Evolutionary conservation across 2,113 vertebrate genomes (phyloP), one percentile per base, ranked within the genome.

Genomic region (Gymnorhina tibicen): DNA sequence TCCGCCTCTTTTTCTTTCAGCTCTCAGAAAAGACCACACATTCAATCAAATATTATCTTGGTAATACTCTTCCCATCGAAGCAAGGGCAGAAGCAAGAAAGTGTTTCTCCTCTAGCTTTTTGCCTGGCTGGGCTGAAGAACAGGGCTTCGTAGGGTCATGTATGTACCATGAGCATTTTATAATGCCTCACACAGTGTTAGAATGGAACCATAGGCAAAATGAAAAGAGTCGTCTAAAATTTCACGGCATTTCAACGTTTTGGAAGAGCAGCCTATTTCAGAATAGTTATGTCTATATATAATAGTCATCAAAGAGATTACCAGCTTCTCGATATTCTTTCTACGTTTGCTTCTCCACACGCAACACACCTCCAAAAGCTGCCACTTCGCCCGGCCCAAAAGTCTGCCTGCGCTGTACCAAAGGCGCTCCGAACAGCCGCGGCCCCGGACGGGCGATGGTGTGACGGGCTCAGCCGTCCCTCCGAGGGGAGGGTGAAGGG

Each of bases 381-480:
- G 27, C 28, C 37, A 0, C 55, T 27, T 0, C 0, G 12, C 58
- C 27, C 6, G 6, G 58, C 20, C 66, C 39, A 7, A 15, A 26
- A n/a, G n/a, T n/a, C n/a, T n/a, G n/a, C n/a, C 17, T 0, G 3
- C 4, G 7, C 64, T 3, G 30, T 1, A 2, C 2, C 7, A 2
- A 6, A 18, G 15, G 44, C 47, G 3, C n/a, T 7, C 2, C 11
- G 1, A 5, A 7, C 3, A 14, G 50, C 60, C 1, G 1, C 53
- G 23, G 44, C 33, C 8, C 28, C 23, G 15, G 16, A 17, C 3
- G 12, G 13, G 26, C 20, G 37, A 27, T 0, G 42, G 10, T 2
- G 13, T 0, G 58, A 2, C 7, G 42, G 58, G 50, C 46, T 66
- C 35, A 1, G 15, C 20, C n/a, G 26, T 20, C 32, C 26, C 10